Evolutionary conservation across 2,797 vertebrate genomes (phyloP), one percentile per base, ranked within the genome.

Genomic region (Podargus strigoides): DNA sequence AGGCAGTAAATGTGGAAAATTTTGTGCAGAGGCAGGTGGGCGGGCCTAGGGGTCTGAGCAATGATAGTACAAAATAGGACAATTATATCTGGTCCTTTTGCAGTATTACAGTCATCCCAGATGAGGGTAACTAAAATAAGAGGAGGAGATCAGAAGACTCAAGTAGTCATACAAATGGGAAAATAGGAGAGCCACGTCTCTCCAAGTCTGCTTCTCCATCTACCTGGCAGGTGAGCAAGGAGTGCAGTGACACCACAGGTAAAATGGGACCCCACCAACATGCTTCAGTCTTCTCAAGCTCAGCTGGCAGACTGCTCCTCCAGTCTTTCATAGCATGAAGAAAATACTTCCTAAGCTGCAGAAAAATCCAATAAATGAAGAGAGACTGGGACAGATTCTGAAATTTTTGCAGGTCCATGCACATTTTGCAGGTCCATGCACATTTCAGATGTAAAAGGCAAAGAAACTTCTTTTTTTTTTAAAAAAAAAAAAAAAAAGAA

Each of bases 361-460:
- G 18, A 20, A 91, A 89, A 86, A 75, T 3, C 10, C 8, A 46
- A 24, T 20, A 67, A 66, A 67, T 30, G 1, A 77, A 37, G 16
- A 62, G 5, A 68, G 1, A 5, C 12, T 46, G 9, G 20, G 10
- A 58, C 7, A 32, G 0, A 2, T 7, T 12, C 14, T n/a, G 26
- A 70, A 83, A 39, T 53, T 52, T 81, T 81, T 88, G 26, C n/a
- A 56, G 12, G 16, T 50, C 37, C n/a, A 11, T 14, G 26, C 14
- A 49, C 12, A 12, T 72, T 74, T 59, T 52, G 37, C n/a, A 64
- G 36, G 10, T 67, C 34, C 4, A 8, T 41, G 16, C 9, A 36
- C 17, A 63, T 79, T 36, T 69, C 24, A 63, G 37, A 13, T 50
- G 20, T 46, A 82, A 85, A 82, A 76, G 7, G 4, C 5, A 82